Evolutionary conservation across 2,797 vertebrate genomes (phyloP).

Genomic region (Lepidocolaptes lacrymiger): DNA sequence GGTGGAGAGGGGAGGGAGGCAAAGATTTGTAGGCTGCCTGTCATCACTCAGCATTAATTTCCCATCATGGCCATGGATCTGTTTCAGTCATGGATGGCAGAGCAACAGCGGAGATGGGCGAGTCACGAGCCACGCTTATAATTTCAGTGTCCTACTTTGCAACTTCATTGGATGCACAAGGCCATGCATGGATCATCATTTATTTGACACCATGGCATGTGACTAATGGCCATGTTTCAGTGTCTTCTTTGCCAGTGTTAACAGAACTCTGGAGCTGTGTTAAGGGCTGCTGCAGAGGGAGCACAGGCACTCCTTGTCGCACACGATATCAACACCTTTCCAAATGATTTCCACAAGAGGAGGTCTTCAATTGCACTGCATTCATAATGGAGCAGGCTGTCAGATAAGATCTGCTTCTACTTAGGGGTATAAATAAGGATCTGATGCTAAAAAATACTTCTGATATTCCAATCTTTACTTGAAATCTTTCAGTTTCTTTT

Average conservation of each 20-base stretch:
- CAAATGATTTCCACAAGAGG: neutral
- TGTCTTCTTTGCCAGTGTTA: neutral
- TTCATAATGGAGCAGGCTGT: neutral
- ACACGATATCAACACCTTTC: neutral
- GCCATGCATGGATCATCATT: neutral
- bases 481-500: neutral
- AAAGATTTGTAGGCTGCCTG: conserved; percentile 28
- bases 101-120: neutral
- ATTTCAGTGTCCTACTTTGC: neutral
- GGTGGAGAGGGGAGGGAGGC: conserved; percentile 31
- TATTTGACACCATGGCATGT: neutral
- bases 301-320: neutral
- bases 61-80: neutral
- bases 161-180: neutral
- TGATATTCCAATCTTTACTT: neutral
- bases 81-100: neutral
- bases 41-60: conserved; percentile 61
- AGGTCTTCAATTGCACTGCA: neutral
- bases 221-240: neutral
- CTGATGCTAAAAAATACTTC: neutral
- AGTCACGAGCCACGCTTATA: neutral
- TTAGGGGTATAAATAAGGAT: neutral
- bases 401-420: conserved; percentile 8
- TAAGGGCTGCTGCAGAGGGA: neutral
- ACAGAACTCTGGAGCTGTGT: neutral